These are phyloP conservation scores for Vollenhovia emeryi DNA, from an alignment of 1,140 invertebrate genomes.

Conservation along the genomic window DNA sequence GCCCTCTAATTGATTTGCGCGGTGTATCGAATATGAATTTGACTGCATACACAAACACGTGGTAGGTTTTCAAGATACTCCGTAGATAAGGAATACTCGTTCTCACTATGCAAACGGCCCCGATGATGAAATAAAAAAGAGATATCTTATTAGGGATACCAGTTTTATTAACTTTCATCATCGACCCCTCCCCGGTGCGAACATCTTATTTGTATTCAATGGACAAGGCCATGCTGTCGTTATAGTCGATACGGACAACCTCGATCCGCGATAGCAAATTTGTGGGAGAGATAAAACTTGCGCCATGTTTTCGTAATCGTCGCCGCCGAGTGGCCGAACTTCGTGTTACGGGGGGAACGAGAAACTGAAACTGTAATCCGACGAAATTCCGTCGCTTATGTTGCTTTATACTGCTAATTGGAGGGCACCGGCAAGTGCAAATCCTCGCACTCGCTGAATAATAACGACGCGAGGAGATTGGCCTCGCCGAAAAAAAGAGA, in stretches of 20 bases:
- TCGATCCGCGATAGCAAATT: slow-evolving; percentile 58
- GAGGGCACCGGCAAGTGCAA: slow-evolving; percentile 40
- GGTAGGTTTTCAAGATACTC: not conserved
- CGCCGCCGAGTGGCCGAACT: slow-evolving; percentile 17
- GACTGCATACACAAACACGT: not conserved
- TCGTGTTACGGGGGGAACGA: not conserved
- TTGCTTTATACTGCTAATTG: slow-evolving; percentile 55
- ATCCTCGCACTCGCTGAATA: slow-evolving; percentile 51
- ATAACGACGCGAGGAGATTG: slow-evolving; percentile 42
- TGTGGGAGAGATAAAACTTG: slow-evolving; percentile 70
- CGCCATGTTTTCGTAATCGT: slow-evolving; percentile 72
- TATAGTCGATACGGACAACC: slow-evolving; percentile 51
- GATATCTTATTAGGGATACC: slow-evolving; percentile 50
- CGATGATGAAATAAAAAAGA: slow-evolving; percentile 61
- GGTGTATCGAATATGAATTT: not conserved
- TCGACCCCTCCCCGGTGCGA: slow-evolving; percentile 34
- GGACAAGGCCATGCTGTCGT: slow-evolving; percentile 41
- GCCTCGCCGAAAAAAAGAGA: not conserved
- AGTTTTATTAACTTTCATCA: slow-evolving; percentile 67
- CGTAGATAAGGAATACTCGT: slow-evolving; percentile 5
- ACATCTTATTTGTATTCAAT: slow-evolving; percentile 74
- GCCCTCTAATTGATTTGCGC: not conserved
- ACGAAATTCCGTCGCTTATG: slow-evolving; percentile 42
- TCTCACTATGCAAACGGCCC: slow-evolving; percentile 42
- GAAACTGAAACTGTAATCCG: slow-evolving; percentile 42